These are phyloP conservation scores for Crypturellus tataupa DNA, from an alignment of 2,797 vertebrate genomes.

Conservation along the genomic window DNA sequence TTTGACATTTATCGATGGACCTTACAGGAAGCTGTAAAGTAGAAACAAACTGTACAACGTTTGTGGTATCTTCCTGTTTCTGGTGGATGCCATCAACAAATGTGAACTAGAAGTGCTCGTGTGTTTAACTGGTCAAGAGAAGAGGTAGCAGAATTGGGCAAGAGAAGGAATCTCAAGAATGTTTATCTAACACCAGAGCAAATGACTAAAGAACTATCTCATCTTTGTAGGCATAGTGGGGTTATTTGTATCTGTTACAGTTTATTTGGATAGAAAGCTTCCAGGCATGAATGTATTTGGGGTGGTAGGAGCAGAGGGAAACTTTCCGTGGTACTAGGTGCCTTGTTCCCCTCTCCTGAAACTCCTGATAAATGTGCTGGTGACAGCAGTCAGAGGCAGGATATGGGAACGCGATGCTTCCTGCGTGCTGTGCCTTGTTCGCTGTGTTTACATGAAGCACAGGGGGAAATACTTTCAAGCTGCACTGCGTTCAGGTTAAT, in stretches of 20 bases:
- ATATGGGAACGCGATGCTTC: conserved; percentile 7
- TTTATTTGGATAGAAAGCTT: neutral
- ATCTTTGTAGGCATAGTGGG: neutral
- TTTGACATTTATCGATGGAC: neutral
- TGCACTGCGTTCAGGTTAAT: neutral
- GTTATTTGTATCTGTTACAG: neutral
- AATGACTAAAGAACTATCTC: neutral
- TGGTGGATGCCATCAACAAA: neutral
- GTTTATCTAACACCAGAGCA: neutral
- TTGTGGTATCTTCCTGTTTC: neutral
- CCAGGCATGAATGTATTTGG: neutral
- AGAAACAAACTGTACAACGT: neutral
- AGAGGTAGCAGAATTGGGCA: neutral
- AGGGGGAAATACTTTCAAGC: neutral
- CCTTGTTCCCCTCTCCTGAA: neutral
- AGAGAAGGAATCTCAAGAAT: neutral
- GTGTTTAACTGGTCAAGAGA: neutral
- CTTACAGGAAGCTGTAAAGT: neutral
- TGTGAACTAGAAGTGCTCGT: neutral
- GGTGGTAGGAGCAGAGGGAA: neutral
- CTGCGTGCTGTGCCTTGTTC: neutral
- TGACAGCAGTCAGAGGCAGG: neutral
- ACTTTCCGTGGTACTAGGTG: neutral
- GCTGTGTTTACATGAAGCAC: neutral
- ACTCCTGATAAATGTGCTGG: neutral